Conservation (phyloP, 2,888 invertebrate genomes). For the Agrotis segetum region DNA sequence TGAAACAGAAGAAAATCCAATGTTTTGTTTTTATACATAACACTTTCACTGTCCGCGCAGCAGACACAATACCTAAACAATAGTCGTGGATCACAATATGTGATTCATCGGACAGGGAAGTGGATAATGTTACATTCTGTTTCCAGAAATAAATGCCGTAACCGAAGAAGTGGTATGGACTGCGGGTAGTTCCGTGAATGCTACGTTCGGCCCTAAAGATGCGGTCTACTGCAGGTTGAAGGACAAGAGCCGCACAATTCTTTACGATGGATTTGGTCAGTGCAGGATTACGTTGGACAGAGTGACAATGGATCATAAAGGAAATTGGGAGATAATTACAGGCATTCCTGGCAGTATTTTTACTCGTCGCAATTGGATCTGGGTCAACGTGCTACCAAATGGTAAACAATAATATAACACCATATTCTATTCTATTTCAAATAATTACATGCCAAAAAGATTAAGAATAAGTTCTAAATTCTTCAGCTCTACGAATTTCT, state of each 20-base stretch:
- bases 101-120: too few relatives aligned
- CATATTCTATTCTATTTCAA: neutral
- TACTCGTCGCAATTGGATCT: constrained; percentile 64
- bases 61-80: too few relatives aligned
- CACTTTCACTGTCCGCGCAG: too few relatives aligned
- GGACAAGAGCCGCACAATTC: constrained; percentile 64
- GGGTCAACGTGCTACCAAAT: constrained; percentile 65
- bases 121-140: constrained; percentile 2
- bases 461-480: too few relatives aligned
- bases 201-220: constrained; percentile 75
- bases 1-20: too few relatives aligned
- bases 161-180: constrained; percentile 21
- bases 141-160: constrained; percentile 4
- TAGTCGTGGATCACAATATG: too few relatives aligned
- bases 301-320: constrained; percentile 71
- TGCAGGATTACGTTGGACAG: constrained; percentile 75
- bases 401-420: constrained; percentile 8
- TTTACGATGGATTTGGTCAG: constrained; percentile 79
- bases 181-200: constrained; percentile 68
- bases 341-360: constrained; percentile 73
- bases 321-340: constrained; percentile 76
- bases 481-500: too few relatives aligned
- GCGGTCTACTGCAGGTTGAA: constrained; percentile 78
- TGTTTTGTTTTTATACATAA: too few relatives aligned
- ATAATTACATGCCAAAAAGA: neutral